Base-by-base conservation (phyloP, 2,888 invertebrate species). In the Hedya salicella region DNA sequence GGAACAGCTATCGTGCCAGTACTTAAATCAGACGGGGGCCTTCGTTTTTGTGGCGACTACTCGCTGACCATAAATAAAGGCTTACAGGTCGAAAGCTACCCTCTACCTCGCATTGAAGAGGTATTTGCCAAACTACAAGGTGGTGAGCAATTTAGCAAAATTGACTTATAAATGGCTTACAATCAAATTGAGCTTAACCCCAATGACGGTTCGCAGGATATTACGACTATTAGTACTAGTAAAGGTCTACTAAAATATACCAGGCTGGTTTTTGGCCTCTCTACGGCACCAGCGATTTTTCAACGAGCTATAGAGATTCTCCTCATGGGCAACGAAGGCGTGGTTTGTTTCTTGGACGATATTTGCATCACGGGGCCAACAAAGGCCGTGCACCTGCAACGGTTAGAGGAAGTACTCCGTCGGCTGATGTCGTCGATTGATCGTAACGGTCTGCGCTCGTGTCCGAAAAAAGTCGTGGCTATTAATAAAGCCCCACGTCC, bases 391-490 rank as follows among this genome's bases (percentile, higher is more conserved):
- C 19, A 46, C 11, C 19, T 46, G 17, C 6, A 46, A 3, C 9
- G 46, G 19, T 11, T 46, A 46, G 19, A 46, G 19, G 13, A 11
- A 46, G 19, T 46, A 0, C 19, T 46, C 11, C 0, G 19, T 3
- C 1, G 46, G 3, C 6, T 25, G 5, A 25, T 6, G 25, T 6
- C 25, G 25, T 6, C 25, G 25, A n/a, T n/a, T n/a, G 57, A 61
- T 49, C 59, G 52, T 13, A 21, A 53, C n/a, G 65, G 65, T 30
- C n/a, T 68, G 2, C 30, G 30, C 36, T 52, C 46, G 5, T 46
- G 57, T 25, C 39, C 57, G 3, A 30, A 46, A 14, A 68, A 68
- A 54, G 53, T 65, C 6, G 32, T 42, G 6, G 68, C 68, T 6
- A 68, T 68, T 39, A 5, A 50, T 2, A 21, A 59, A 9, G 21